phyloP scores from a whole-genome alignment of 1,140 invertebrate species.

The Mamestra configurata region DNA sequence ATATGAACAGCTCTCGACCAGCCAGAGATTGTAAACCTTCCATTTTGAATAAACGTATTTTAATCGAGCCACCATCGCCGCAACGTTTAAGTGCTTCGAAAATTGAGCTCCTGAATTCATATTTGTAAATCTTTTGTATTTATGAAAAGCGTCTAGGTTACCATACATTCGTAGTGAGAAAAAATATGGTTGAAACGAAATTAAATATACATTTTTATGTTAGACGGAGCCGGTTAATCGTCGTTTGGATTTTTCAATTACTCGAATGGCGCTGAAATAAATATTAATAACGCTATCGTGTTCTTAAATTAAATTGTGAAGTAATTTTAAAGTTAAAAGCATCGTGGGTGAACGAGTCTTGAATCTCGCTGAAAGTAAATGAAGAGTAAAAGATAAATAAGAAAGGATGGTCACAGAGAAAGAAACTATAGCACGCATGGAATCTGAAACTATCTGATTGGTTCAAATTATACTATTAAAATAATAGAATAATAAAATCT shows the following conservation, averaged over 20 bases:
- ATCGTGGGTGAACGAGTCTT: no score
- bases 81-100: not conserved
- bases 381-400: no score
- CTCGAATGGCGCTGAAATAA: not conserved
- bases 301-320: no score
- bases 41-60: conserved; percentile 11
- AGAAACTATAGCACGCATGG: no score
- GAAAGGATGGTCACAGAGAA: no score
- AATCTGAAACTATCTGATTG: no score
- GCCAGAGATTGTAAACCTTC: not conserved
- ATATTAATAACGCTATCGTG: not conserved
- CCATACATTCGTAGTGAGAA: not conserved
- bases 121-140: conserved; percentile 27
- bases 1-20: not conserved
- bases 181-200: not conserved
- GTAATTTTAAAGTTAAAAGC: not conserved
- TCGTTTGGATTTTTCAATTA: not conserved
- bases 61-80: not conserved
- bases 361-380: no score
- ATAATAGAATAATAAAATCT: no score
- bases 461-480: no score
- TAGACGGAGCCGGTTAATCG: not conserved
- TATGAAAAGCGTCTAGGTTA: conserved; percentile 3
- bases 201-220: not conserved
- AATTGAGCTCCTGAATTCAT: not conserved